A percentile compares a stretch with the other conserved stretches of the same genome.
Conservation (phyloP, 2,888 invertebrate species). For the Eilema griseolum region DNA sequence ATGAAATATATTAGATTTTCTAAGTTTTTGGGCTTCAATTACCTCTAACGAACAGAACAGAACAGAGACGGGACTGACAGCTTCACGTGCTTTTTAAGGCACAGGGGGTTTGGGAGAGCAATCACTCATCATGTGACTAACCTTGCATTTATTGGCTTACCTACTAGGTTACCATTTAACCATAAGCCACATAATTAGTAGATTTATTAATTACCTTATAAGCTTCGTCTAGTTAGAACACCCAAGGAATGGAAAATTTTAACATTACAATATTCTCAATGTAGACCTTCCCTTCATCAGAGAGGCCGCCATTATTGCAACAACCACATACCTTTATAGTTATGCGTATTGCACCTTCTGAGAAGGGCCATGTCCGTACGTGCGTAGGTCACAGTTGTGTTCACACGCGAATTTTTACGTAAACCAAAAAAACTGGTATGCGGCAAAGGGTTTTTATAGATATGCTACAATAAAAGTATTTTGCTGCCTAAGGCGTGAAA, state of each 20-base stretch:
- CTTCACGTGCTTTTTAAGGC: no score
- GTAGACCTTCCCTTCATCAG: conserved; percentile 24
- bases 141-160: no score
- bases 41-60: no score
- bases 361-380: conserved; percentile 57
- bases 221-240: neutral
- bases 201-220: no score
- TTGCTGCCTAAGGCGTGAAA: neutral
- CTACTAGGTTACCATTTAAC: no score
- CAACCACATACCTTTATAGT: conserved; percentile 33
- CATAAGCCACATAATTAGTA: neutral
- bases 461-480: neutral
- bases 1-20: no score
- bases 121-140: no score
- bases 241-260: neutral
- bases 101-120: no score
- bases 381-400: conserved; percentile 42
- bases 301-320: conserved; percentile 36
- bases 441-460: conserved; percentile 25
- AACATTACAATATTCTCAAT: neutral
- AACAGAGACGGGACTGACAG: no score
- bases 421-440: conserved; percentile 33
- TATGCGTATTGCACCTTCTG: conserved; percentile 41
- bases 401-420: conserved; percentile 39
- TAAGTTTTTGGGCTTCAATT: no score